Base-by-base conservation (phyloP, 2,797 vertebrate genomes). In the Etheostoma nigrum region DNA sequence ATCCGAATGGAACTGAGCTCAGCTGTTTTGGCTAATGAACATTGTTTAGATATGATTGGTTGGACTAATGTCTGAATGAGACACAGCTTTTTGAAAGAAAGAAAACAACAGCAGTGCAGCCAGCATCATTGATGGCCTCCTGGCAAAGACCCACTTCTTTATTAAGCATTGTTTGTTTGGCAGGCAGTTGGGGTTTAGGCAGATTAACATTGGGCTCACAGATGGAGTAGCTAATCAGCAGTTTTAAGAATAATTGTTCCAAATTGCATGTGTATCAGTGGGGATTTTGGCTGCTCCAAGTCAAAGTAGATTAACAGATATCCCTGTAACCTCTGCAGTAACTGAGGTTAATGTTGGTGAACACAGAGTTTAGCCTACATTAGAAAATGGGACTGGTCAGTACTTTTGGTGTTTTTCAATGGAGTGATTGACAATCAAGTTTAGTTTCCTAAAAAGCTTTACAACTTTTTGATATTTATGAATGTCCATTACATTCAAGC, bases 161-260 rank as follows among this genome's bases (percentile, higher is more conserved):
- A 91, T 90, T 84, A 86, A 80, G 74, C 80, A 86, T 84, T 83
- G 79, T 90, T 91, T 88, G 79, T 78, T 90, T 93, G 92, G 88
- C 91, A 92, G 85, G 75, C 86, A 82, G 78, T 82, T 89, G 78
- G 77, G 60, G 69, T 91, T 88, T 66, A 78, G 61, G 66, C 78
- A 76, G 83, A 91, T 86, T 85, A 85, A 78, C 67, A 23, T 59
- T 68, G 86, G 48, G 70, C 68, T 86, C 89, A 82, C 91, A 91
- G 89, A 92, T 89, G 88, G 88, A 83, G 86, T 59, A 68, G 85
- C 83, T 87, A 85, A 90, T 88, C 87, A 82, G 86, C 13, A 57
- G 68, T 55, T 91, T 87, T 25, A 77, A 79, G 49, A 80, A 55
- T 89, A 82, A 90, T 86, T 83, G 73, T 74, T 82, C 76, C 60